A percentile compares a stretch with the other conserved stretches of the same genome.
Conservation (phyloP, 2,113 vertebrate genomes). For the Peromyscus californicus region DNA sequence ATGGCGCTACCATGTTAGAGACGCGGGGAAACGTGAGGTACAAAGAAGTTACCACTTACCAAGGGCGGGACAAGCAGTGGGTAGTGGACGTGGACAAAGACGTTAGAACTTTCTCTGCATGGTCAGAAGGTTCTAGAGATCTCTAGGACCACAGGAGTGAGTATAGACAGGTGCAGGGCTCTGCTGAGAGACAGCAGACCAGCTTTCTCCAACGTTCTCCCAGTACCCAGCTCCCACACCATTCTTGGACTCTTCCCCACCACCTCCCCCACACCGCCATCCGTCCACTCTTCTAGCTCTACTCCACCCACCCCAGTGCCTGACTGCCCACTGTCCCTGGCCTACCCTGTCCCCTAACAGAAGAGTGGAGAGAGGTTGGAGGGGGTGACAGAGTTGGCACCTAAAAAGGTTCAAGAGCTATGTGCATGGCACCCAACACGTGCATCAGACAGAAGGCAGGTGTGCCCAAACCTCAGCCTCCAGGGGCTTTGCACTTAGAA, state of each 20-base stretch:
- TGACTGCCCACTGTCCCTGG: not conserved
- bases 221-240: not conserved
- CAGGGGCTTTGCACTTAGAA: not conserved
- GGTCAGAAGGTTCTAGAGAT: not conserved
- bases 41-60: not conserved
- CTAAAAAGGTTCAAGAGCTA: not conserved
- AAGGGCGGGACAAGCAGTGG: not conserved
- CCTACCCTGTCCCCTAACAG: not conserved
- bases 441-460: not conserved
- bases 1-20: not conserved
- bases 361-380: not conserved
- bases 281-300: not conserved
- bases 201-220: not conserved
- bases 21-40: not conserved
- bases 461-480: fast-evolving
- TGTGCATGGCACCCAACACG: not conserved
- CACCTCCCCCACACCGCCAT: not conserved
- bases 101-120: not conserved
- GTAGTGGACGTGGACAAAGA: not conserved
- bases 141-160: not conserved
- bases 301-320: not conserved
- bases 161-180: fast-evolving
- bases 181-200: not conserved
- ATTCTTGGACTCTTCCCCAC: not conserved
- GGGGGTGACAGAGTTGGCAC: not conserved